These are phyloP conservation scores for Syngnathus scovelli DNA, from an alignment of 2,113 vertebrate genomes.

Conservation along the genomic window DNA sequence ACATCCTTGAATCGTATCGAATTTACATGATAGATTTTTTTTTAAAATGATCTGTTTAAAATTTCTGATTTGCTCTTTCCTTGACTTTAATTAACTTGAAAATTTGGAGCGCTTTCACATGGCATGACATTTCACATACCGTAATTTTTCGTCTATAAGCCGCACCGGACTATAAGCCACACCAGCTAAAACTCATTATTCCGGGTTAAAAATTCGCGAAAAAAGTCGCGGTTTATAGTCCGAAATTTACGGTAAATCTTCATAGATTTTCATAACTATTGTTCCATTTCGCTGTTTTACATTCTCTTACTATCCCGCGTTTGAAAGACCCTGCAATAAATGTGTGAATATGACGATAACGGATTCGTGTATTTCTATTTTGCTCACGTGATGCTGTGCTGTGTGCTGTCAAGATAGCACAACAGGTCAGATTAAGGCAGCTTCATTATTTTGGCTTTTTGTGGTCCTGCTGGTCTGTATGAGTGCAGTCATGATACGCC, in stretches of 20 bases:
- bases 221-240: no score
- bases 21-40: no score
- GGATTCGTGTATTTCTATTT: not conserved
- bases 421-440: conserved; percentile 61
- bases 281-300: not conserved
- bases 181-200: no score
- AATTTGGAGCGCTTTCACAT: no score
- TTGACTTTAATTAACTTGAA: no score
- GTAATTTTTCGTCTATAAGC: no score
- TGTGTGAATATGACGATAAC: not conserved
- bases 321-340: not conserved
- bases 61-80: no score
- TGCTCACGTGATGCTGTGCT: conserved; percentile 10
- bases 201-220: no score
- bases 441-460: conserved; percentile 30
- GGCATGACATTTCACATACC: no score
- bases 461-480: conserved; percentile 3
- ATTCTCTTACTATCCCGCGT: not conserved
- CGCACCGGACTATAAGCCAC: no score
- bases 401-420: conserved; percentile 17
- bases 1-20: no score
- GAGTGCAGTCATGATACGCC: conserved; percentile 5
- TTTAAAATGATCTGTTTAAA: no score
- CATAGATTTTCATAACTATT: not conserved
- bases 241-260: not conserved